Conservation (phyloP, 2,113 vertebrate genomes). For the Rhabdomys dilectus region DNA sequence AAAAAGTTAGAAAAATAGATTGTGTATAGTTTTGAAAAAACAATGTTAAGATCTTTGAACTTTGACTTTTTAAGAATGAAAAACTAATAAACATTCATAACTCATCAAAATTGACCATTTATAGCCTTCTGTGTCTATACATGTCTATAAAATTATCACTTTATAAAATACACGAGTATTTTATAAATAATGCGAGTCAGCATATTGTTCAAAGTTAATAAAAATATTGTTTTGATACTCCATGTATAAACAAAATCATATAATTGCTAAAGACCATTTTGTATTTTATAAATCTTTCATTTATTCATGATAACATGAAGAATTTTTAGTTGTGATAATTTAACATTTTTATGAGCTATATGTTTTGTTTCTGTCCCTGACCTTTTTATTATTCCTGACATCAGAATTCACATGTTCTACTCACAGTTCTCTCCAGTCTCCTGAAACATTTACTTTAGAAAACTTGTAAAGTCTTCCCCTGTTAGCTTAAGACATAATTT, state of each 20-base stretch:
- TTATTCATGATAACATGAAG: neutral
- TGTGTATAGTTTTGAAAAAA: neutral
- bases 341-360: neutral
- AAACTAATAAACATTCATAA: neutral
- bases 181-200: neutral
- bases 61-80: neutral
- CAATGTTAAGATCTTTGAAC: neutral
- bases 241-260: neutral
- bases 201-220: neutral
- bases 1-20: neutral
- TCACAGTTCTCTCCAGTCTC: neutral
- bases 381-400: neutral
- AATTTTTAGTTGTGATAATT: neutral
- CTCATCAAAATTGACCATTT: neutral
- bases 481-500: neutral
- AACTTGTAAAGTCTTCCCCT: neutral
- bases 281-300: neutral
- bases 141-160: neutral
- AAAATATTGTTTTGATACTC: neutral
- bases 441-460: conserved; percentile 24
- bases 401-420: neutral
- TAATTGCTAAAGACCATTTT: neutral
- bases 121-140: neutral
- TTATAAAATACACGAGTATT: neutral
- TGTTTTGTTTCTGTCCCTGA: neutral